These are phyloP conservation scores for Romanogobio albipinnatus DNA, from an alignment of 2,113 vertebrate genomes.

Conservation along the genomic window DNA sequence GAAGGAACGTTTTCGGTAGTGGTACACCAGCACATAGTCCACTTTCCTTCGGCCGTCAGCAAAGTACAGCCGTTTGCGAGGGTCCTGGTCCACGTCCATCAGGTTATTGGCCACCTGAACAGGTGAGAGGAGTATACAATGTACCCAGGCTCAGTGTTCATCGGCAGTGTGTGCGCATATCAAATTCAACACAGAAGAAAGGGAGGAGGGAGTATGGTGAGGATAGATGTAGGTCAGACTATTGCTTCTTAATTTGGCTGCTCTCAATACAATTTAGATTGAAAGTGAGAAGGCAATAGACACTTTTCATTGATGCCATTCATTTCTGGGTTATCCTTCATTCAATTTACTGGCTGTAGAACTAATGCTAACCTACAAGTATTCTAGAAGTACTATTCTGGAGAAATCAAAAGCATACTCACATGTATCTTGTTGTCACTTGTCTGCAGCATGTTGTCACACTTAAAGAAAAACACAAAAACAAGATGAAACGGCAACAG, in stretches of 20 bases:
- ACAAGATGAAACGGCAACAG: constrained; percentile 7
- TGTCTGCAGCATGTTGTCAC: constrained; percentile 77
- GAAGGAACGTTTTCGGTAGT: constrained; percentile 77
- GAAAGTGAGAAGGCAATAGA: constrained; percentile 16
- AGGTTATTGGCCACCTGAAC: constrained; percentile 82
- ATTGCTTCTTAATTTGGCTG: constrained; percentile 63
- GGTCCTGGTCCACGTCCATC: constrained; percentile 63
- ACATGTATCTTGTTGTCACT: constrained; percentile 79
- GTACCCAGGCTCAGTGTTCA: constrained; percentile 23
- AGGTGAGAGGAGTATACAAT: constrained; percentile 43
- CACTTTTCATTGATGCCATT: constrained; percentile 21
- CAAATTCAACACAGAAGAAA: constrained; percentile 55
- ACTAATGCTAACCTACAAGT: not conserved
- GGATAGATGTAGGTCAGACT: constrained; percentile 61
- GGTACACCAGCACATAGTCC: constrained; percentile 90
- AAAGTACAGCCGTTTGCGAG: constrained; percentile 81
- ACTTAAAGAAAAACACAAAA: constrained; percentile 62
- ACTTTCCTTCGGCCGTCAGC: constrained; percentile 89
- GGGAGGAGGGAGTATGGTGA: constrained; percentile 41
- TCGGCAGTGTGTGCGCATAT: constrained; percentile 42
- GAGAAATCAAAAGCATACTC: constrained; percentile 57
- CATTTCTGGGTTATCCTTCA: constrained; percentile 6
- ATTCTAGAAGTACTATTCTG: not conserved
- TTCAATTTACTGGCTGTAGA: not conserved
- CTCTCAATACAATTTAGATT: constrained; percentile 57